These are phyloP conservation scores for Proctacanthus coquilletti DNA, from an alignment of 1,140 invertebrate species.

Conservation along the genomic window DNA sequence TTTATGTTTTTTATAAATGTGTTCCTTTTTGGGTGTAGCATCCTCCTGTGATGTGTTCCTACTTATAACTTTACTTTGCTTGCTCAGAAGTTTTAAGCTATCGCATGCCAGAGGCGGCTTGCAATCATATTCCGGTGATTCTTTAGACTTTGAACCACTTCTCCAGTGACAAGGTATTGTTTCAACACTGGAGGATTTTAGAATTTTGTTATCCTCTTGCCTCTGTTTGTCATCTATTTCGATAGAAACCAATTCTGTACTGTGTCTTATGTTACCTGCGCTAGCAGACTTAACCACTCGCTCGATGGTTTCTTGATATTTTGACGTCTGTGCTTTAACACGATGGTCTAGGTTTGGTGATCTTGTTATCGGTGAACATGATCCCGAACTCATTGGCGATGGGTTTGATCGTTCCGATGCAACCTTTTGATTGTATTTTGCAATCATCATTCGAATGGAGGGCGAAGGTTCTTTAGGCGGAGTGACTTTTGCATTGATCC, in stretches of 20 bases:
- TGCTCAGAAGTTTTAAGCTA: constrained; percentile 10
- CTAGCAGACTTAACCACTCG: constrained; percentile 41
- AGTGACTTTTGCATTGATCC: constrained; percentile 24
- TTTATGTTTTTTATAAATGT: constrained; percentile 1
- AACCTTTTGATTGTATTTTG: constrained; percentile 35
- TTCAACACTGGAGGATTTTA: constrained; percentile 1
- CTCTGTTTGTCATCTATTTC: not conserved
- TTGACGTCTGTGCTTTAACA: constrained; percentile 37
- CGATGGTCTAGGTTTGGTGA: constrained; percentile 39
- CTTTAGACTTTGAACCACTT: too few relatives aligned
- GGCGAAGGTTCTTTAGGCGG: constrained; percentile 43
- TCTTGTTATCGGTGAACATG: constrained; percentile 36
- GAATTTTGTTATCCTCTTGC: too few relatives aligned
- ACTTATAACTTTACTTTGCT: too few relatives aligned
- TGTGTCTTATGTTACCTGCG: constrained; percentile 30
- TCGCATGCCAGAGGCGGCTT: constrained; percentile 19
- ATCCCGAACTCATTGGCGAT: constrained; percentile 37
- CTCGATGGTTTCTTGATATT: constrained; percentile 31
- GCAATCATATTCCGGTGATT: too few relatives aligned
- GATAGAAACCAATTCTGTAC: constrained; percentile 1
- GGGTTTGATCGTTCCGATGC: constrained; percentile 18
- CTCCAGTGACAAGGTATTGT: too few relatives aligned
- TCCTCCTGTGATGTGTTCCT: not conserved
- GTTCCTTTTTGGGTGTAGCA: constrained; percentile 1
- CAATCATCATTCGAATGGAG: constrained; percentile 49